Conservation (phyloP, 2,888 invertebrate genomes). For the Galerucella nymphaeae region DNA sequence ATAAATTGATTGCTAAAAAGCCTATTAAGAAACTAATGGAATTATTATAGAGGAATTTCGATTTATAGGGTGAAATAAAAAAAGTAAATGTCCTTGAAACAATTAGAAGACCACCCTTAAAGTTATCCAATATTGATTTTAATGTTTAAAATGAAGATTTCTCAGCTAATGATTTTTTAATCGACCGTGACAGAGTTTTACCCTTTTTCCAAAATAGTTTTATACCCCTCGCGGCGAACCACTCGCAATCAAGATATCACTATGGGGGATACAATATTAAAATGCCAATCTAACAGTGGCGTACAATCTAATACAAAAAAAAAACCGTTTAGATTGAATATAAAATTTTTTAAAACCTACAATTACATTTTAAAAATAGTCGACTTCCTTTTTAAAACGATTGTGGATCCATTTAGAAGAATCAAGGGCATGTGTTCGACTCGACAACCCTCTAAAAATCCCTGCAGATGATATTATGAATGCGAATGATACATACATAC, state of each 20-base stretch:
- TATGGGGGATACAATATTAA: conserved; percentile 18
- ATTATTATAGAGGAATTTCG: neutral
- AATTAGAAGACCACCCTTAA: conserved; percentile 8
- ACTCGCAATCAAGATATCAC: conserved; percentile 21
- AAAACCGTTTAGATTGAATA: neutral
- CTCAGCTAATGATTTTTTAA: conserved; percentile 19
- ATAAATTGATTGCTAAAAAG: conserved; percentile 20
- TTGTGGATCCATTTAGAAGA: neutral
- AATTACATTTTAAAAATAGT: conserved; percentile 7
- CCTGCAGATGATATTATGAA: conserved; percentile 18
- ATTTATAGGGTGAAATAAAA: neutral
- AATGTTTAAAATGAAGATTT: conserved; percentile 16
- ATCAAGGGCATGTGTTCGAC: conserved; percentile 5
- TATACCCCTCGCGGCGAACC: conserved; percentile 20
- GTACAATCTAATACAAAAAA: neutral
- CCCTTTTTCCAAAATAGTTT: conserved; percentile 24
- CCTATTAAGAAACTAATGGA: neutral
- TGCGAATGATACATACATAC: conserved; percentile 17
- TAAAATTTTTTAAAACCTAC: neutral
- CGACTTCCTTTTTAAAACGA: conserved; percentile 8
- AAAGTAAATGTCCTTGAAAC: neutral
- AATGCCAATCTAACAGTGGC: conserved; percentile 16
- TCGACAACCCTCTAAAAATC: conserved; percentile 10
- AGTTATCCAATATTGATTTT: conserved; percentile 3
- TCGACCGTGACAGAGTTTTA: conserved; percentile 30